These are phyloP conservation scores for Egretta garzetta DNA, from an alignment of 2,113 vertebrate species.

Conservation along the genomic window DNA sequence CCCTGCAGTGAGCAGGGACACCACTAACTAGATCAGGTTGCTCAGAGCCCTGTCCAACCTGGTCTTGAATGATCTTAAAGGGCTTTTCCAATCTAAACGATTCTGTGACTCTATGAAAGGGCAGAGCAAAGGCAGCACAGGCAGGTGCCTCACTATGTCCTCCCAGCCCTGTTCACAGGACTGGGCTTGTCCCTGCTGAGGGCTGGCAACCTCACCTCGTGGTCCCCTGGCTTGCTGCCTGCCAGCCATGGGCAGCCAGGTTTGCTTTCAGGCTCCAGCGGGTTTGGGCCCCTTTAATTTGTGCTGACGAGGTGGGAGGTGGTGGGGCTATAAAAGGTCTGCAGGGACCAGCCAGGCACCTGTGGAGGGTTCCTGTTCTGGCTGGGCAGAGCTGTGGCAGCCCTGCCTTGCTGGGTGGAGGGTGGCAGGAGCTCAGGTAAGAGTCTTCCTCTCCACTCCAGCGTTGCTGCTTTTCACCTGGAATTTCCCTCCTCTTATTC, in stretches of 20 bases:
- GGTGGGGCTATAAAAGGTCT: neutral
- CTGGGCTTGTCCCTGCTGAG: fast-evolving
- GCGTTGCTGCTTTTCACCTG: neutral
- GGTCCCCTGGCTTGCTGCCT: neutral
- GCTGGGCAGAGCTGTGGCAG: fast-evolving
- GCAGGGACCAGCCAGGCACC: neutral
- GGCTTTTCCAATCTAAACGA: too few relatives aligned
- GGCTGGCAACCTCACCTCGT: neutral
- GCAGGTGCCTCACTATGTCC: neutral
- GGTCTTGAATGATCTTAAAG: too few relatives aligned
- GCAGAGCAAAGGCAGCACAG: neutral
- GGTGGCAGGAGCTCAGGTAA: neutral
- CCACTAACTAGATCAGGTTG: too few relatives aligned
- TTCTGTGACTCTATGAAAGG: neutral
- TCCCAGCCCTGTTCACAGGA: neutral
- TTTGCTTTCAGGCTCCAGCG: neutral
- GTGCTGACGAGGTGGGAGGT: neutral
- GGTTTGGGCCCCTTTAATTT: neutral
- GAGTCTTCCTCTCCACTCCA: neutral
- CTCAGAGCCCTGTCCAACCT: too few relatives aligned
- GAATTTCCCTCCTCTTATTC: neutral
- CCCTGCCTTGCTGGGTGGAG: neutral
- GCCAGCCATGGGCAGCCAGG: neutral
- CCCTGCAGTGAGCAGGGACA: too few relatives aligned
- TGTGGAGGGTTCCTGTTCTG: neutral